Conservation (phyloP, 2,797 vertebrate species). For the Esox masquinongy region DNA sequence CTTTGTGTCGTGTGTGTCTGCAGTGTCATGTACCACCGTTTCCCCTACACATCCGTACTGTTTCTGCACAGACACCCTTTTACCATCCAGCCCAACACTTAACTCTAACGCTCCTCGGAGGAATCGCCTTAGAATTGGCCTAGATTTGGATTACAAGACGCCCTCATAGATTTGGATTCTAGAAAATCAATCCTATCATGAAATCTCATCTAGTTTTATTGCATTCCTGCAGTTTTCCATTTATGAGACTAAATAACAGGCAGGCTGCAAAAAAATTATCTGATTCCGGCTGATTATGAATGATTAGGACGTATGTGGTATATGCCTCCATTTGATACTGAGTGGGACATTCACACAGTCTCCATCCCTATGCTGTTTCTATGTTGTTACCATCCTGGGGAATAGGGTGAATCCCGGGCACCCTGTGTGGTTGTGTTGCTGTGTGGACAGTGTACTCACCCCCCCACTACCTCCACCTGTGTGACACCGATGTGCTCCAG, state of each 20-base stretch:
- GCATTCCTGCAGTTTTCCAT: neutral
- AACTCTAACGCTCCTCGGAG: neutral
- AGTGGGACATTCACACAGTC: neutral
- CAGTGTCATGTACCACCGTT: conserved; percentile 34
- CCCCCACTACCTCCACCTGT: neutral
- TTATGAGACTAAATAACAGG: neutral
- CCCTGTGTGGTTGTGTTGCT: conserved; percentile 1
- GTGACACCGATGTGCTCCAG: neutral
- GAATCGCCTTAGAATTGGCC: no score
- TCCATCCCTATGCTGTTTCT: conserved; percentile 11
- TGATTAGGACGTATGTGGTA: neutral
- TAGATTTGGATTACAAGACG: no score
- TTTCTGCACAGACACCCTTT: neutral
- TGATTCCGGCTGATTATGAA: neutral
- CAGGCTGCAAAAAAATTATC: neutral
- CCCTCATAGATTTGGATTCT: neutral
- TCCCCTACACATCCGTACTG: neutral
- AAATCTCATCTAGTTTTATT: neutral
- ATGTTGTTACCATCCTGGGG: conserved; percentile 11
- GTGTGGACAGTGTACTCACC: conserved; percentile 7
- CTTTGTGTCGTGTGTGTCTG: conserved; percentile 32
- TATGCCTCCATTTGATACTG: conserved; percentile 2
- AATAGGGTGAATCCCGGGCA: neutral
- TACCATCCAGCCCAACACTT: neutral
- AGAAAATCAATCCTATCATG: neutral